A percentile compares a stretch with the other conserved stretches of the same genome.
These are phyloP conservation scores for Lamellibrachia satsuma DNA, from an alignment of 2,888 invertebrate genomes.

Conservation along the genomic window DNA sequence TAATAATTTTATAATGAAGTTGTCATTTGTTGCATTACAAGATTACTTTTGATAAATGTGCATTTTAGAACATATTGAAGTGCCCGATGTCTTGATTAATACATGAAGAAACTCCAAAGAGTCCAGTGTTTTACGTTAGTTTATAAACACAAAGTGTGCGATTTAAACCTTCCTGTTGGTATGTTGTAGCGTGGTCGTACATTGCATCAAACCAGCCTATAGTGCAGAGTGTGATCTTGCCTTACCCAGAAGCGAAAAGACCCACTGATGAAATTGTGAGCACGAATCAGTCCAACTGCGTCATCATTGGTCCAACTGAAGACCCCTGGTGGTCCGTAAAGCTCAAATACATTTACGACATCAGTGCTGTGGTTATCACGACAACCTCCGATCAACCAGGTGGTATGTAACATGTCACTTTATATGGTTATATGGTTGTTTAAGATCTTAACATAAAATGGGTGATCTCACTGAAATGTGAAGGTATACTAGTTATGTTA, in stretches of 20 bases:
- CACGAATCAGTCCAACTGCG: neutral
- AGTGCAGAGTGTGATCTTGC: neutral
- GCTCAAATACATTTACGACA: neutral
- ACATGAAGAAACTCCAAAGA: too few relatives aligned
- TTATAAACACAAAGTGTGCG: neutral
- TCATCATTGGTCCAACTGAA: neutral
- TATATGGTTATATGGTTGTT: neutral
- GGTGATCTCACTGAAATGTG: too few relatives aligned
- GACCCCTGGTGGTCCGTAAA: neutral
- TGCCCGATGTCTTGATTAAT: too few relatives aligned
- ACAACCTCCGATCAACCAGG: neutral
- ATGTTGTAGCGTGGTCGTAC: neutral
- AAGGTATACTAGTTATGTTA: too few relatives aligned
- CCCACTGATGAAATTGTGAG: neutral
- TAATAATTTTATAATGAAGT: too few relatives aligned
- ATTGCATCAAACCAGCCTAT: neutral
- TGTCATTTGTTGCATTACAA: too few relatives aligned
- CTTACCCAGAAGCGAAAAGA: neutral
- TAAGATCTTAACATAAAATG: too few relatives aligned
- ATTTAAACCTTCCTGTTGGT: neutral
- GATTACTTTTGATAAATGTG: too few relatives aligned
- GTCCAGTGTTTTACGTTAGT: neutral
- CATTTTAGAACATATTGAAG: too few relatives aligned
- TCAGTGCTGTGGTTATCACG: neutral
- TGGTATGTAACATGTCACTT: neutral